Conservation (phyloP, 2,113 vertebrate species). For the Microtus ochrogaster region DNA sequence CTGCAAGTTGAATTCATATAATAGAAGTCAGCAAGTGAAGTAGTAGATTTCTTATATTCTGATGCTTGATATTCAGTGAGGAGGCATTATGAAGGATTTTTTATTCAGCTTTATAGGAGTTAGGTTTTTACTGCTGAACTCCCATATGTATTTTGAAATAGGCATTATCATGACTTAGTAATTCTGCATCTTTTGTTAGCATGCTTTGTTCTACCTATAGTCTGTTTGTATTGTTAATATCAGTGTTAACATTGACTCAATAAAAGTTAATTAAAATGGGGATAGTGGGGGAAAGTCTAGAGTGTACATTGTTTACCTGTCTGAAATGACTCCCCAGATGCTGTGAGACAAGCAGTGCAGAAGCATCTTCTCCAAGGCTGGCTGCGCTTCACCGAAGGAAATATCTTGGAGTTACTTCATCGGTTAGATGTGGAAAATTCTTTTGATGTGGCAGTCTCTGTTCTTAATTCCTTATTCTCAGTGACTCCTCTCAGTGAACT, state of each 20-base stretch:
- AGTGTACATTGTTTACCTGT: conserved; percentile 47
- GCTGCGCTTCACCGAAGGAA: conserved; percentile 90
- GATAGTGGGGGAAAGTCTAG: background rate
- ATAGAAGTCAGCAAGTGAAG: conserved; percentile 23
- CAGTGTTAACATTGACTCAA: background rate
- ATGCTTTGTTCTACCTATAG: conserved; percentile 34
- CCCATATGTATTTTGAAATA: conserved; percentile 32
- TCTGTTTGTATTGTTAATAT: conserved; percentile 44
- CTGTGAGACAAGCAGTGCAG: conserved; percentile 91
- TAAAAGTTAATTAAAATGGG: conserved; percentile 26
- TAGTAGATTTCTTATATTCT: background rate
- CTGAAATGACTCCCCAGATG: conserved; percentile 84
- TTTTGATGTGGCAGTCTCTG: conserved; percentile 89
- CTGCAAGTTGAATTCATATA: conserved; percentile 9
- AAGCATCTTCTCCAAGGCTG: conserved; percentile 92
- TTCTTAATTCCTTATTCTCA: conserved; percentile 90
- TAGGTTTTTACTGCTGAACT: conserved; percentile 32
- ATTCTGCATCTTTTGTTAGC: background rate
- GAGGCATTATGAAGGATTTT: background rate
- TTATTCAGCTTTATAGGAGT: background rate
- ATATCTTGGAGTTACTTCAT: conserved; percentile 93
- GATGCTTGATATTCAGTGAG: background rate
- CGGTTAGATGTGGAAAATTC: conserved; percentile 96
- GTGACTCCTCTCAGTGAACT: conserved; percentile 86
- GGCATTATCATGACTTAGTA: background rate